Evolutionary conservation across 2,888 invertebrate species (phyloP).

Genomic region (Trachelus tabidus): DNA sequence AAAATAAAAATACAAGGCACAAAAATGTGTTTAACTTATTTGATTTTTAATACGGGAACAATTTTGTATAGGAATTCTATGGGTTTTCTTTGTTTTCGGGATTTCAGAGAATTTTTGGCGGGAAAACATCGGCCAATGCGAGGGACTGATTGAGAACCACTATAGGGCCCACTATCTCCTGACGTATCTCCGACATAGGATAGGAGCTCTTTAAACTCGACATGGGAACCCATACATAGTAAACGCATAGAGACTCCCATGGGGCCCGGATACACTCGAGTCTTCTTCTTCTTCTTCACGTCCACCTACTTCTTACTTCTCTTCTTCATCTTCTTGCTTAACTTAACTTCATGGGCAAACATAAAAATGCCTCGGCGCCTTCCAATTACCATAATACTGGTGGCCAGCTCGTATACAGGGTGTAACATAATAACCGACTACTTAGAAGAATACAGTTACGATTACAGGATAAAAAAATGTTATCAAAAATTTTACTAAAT

Average conservation of each 20-base stretch:
- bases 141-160: conserved; percentile 14
- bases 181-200: conserved; percentile 15
- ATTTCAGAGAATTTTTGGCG: conserved; percentile 11
- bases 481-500: neutral
- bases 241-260: conserved; percentile 17
- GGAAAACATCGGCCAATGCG: neutral
- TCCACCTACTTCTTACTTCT: conserved; percentile 5
- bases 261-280: conserved; percentile 24
- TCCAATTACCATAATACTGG: conserved; percentile 28
- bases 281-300: conserved; percentile 20
- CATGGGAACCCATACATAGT: neutral
- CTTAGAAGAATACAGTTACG: neutral
- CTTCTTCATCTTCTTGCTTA: neutral
- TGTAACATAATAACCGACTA: neutral
- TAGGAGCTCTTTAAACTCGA: conserved; percentile 18
- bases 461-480: neutral
- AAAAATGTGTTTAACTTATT: neutral
- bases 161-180: conserved; percentile 7
- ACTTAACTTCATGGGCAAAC: conserved; percentile 17
- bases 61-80: neutral
- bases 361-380: conserved; percentile 31
- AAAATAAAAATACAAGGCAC: neutral
- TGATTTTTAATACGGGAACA: neutral
- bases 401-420: neutral
- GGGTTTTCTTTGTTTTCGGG: neutral